Base-by-base conservation (phyloP, 2,888 invertebrate genomes). In the Tortrix viridana region DNA sequence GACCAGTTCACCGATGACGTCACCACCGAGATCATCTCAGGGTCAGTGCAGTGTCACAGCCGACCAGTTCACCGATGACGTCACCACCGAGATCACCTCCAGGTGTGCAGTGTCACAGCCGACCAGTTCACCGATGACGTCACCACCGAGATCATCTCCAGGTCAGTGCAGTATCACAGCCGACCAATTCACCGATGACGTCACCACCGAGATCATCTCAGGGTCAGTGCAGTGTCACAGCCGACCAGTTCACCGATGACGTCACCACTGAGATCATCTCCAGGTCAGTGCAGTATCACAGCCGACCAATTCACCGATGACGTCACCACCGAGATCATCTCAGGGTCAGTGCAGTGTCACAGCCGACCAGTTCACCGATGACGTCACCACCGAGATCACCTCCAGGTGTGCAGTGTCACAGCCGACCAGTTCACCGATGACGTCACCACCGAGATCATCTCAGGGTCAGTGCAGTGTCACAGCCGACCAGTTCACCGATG, bases 251-350 rank as follows among this genome's bases (percentile, higher is more conserved):
- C 89, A 94, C 96, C 2, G 98, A 98, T 76, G 98, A 98, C 85
- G 89, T 99, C 64, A 94, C 95, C 48, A 96, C 96, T 0, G 98
- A 98, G 81, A 96, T 98, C 56, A 95, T 97, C 47, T 95, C 96
- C 60, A 84, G 88, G 90, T 89, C 56, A 14, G 63, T n/a, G n/a
- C n/a, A n/a, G n/a, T n/a, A n/a, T n/a, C n/a, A n/a, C n/a, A n/a
- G n/a, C n/a, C n/a, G 97, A 97, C 67, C 97, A 97, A 82, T 98
- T 96, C 89, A 94, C 96, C 2, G 98, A 98, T 76, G 98, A 98
- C 85, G 89, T 99, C 64, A 94, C 95, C 48, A 96, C 96, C 0
- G 98, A 98, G 81, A 96, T 98, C 56, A 95, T 97, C 47, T 95
- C 96, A 60, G 83, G 88, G 90, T 89, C 56, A 14, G 63, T n/a